Conservation (phyloP, 2,888 invertebrate species). For the Achlya flavicornis region DNA sequence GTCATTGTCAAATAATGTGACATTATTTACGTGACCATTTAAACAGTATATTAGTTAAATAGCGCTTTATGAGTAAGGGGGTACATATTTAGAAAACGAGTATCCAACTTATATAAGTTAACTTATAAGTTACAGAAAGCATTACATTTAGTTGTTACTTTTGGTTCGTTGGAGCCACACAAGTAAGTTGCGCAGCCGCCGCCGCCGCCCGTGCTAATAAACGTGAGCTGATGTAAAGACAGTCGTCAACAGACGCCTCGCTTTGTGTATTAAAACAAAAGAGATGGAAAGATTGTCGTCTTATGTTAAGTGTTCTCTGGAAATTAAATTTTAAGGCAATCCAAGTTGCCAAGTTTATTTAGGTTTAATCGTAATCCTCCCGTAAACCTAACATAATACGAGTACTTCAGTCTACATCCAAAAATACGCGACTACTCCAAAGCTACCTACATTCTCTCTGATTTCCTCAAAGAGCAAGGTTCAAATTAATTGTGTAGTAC, state of each 20-base stretch:
- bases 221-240: slow-evolving; percentile 38
- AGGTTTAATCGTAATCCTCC: not conserved
- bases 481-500: not conserved
- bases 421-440: not conserved
- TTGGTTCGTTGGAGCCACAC: not conserved
- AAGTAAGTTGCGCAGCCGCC: not conserved
- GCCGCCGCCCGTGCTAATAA: slow-evolving; percentile 24
- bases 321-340: slow-evolving; percentile 54
- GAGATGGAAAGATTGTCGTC: slow-evolving; percentile 45
- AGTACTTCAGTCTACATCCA: not conserved
- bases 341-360: slow-evolving; percentile 26
- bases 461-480: not conserved
- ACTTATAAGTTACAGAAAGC: slow-evolving; percentile 3
- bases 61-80: too few species aligned
- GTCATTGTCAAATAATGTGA: too few species aligned
- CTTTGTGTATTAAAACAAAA: slow-evolving; percentile 51
- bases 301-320: slow-evolving; percentile 54
- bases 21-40: too few species aligned
- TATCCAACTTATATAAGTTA: too few species aligned
- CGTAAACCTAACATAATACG: not conserved
- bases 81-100: too few species aligned
- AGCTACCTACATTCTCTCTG: not conserved
- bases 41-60: too few species aligned
- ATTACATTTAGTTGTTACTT: not conserved
- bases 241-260: slow-evolving; percentile 35